phyloP scores from a whole-genome alignment of 1,140 invertebrate species.

The Temnothorax longispinosus region DNA sequence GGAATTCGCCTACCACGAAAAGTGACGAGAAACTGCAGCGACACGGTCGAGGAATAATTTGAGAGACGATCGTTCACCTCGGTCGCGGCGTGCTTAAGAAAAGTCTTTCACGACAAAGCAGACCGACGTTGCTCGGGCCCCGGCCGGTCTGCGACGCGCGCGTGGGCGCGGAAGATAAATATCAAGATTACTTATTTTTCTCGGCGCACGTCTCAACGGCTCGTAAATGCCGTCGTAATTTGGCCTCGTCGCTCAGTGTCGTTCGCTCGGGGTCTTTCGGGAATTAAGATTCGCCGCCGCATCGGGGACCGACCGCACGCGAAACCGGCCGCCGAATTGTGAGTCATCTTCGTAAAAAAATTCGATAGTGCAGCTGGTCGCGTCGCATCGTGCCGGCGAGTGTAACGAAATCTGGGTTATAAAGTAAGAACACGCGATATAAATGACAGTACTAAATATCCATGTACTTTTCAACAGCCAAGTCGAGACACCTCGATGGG shows the following conservation, averaged over 20 bases:
- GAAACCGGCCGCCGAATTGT: constrained; percentile 16
- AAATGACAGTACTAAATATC: not conserved
- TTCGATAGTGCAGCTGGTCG: not conserved
- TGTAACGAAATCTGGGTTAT: not conserved
- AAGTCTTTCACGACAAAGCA: constrained; percentile 49
- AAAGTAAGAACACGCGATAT: constrained; percentile 12
- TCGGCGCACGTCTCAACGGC: constrained; percentile 68
- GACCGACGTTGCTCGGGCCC: constrained; percentile 10
- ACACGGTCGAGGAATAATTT: constrained; percentile 32
- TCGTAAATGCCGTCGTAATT: constrained; percentile 76
- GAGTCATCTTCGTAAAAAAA: constrained; percentile 45
- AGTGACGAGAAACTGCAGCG: constrained; percentile 18
- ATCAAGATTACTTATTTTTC: constrained; percentile 76
- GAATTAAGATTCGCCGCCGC: constrained; percentile 39
- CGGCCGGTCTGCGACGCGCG: constrained; percentile 21
- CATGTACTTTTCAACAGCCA: not conserved
- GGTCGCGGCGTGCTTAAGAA: not conserved
- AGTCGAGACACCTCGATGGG: not conserved
- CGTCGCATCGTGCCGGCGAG: not conserved
- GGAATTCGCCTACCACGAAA: constrained; percentile 70
- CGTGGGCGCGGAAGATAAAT: constrained; percentile 73
- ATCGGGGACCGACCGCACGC: constrained; percentile 23
- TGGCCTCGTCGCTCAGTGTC: constrained; percentile 47
- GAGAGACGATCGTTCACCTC: constrained; percentile 36
- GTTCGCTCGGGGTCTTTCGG: constrained; percentile 1